Conservation (phyloP, 1,140 invertebrate genomes). For the Bemisia tabaci region DNA sequence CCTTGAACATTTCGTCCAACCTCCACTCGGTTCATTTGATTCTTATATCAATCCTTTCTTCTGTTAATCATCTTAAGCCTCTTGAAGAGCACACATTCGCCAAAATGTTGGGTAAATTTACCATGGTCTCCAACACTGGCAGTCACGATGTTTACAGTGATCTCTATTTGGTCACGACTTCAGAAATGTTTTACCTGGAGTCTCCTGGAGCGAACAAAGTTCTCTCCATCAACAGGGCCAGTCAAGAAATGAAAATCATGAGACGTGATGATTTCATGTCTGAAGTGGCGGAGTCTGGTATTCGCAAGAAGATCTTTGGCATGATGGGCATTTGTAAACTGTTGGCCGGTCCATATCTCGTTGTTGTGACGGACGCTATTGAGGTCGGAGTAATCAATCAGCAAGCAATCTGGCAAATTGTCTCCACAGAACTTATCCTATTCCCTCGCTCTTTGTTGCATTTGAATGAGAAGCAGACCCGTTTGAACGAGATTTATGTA, state of each 20-base stretch:
- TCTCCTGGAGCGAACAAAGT: background rate
- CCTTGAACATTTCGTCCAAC: too few species aligned
- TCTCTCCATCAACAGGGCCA: background rate
- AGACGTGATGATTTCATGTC: background rate
- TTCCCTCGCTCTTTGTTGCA: slow-evolving; percentile 72
- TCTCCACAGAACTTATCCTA: slow-evolving; percentile 69
- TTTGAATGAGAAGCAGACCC: slow-evolving; percentile 61
- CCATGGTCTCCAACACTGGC: background rate
- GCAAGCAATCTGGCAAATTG: slow-evolving; percentile 73
- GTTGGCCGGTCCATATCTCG: slow-evolving; percentile 72
- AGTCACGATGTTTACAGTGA: background rate
- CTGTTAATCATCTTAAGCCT: too few species aligned
- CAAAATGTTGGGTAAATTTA: background rate
- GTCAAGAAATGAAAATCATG: background rate
- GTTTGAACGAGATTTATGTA: slow-evolving; percentile 64
- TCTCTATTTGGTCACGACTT: background rate
- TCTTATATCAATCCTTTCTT: too few species aligned
- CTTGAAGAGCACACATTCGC: too few species aligned
- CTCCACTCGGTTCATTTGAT: too few species aligned
- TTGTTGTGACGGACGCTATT: slow-evolving; percentile 75
- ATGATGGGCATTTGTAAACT: slow-evolving; percentile 76
- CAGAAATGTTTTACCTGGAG: background rate
- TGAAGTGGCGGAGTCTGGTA: background rate
- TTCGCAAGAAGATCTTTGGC: slow-evolving; percentile 51
- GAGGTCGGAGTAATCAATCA: slow-evolving; percentile 75